Evolutionary conservation across 92 coral and sea anemone genomes (phyloP), one percentile per base, ranked within the genome.

Genomic region (Blastomussa wellsi): DNA sequence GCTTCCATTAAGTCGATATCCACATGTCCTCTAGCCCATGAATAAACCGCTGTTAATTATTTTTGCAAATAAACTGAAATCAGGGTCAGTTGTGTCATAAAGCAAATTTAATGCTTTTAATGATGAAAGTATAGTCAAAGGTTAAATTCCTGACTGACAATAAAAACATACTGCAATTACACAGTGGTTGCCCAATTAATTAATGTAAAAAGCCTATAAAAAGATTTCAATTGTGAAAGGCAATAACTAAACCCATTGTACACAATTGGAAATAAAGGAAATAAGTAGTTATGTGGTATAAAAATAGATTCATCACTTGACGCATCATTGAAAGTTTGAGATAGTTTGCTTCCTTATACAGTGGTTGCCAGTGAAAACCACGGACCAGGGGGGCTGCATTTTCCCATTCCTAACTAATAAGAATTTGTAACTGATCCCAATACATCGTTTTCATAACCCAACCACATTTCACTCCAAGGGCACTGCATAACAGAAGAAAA

Each of bases 61-160:
- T 39, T 7, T 29, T 33, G 37, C 59, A 38, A 44, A 26, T 19
- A 37, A 37, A 72, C 20, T 39, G 44, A 73, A n/a, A 13, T 11
- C 31, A 3, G 11, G 62, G 38, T 11, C 36, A 41, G 20, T 5
- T 10, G 44, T 28, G 15, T 55, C 47, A 66, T 4, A 6, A 5
- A 66, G 47, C 84, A 80, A 29, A 62, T 19, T n/a, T 67, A 76
- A n/a, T 80, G 84, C 57, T 47, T 80, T 80, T 80, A 80, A 80
- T 80, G 60, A 80, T 67, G 26, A 66, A 80, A 80, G 67, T 38
- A 38, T 44, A 66, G 49, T 62, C 28, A 17, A 62, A 62, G 35
- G 68, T 2, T 59, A n/a, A 24, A 24, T 59, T 24, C 5, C 16
- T 48, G 5, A 6, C 62, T 55, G 6, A 20, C 22, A n/a, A 28